Base-by-base conservation (phyloP, 2,888 invertebrate species). In the Drosophila bunnanda region DNA sequence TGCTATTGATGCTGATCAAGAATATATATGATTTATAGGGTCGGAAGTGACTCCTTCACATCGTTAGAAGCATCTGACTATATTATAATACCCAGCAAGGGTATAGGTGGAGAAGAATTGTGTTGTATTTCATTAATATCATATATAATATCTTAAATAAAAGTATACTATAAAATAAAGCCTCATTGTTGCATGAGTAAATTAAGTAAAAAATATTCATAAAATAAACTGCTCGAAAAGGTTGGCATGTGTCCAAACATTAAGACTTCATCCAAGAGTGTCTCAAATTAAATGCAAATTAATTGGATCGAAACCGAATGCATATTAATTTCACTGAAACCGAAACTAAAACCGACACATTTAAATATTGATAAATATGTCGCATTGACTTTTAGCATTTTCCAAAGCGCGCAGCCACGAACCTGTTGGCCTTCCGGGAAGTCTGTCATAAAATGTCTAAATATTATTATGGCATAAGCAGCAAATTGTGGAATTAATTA, bases 351-450 rank as follows among this genome's bases (percentile, higher is more conserved):
- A 25, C 46, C 66, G 67, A 67, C 48, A 67, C 55, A 67, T 55
- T 61, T 56, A 15, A 43, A 55, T 48, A 55, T 30, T 55, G 67
- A 67, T 46, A 41, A 67, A 67, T 67, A 48, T 67, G 67, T 36
- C 55, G 39, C 34, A 22, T 46, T 67, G 67, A 67, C 67, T 41
- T 67, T 67, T 67, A 67, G 46, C 67, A 67, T 67, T 67, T 38
- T 41, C 46, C 48, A n/a, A 25, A 46, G 38, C 10, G 12, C 13
- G 12, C 28, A 46, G 46, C 46, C 46, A n/a, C 28, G 22, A 66
- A 66, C 67, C 67, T 34, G 67, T 67, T 67, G 67, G 67, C 67
- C 67, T 67, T 67, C 67, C 67, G 67, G 67, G 55, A 67, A 39
- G 67, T 46, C 8, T 32, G 52, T 38, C 65, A 39, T 54, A 65